Percentiles rank a stretch among this genome's conserved stretches.
Evolutionary conservation across 2,797 vertebrate genomes (phyloP).

Genomic region (Pangasius larnaudii): DNA sequence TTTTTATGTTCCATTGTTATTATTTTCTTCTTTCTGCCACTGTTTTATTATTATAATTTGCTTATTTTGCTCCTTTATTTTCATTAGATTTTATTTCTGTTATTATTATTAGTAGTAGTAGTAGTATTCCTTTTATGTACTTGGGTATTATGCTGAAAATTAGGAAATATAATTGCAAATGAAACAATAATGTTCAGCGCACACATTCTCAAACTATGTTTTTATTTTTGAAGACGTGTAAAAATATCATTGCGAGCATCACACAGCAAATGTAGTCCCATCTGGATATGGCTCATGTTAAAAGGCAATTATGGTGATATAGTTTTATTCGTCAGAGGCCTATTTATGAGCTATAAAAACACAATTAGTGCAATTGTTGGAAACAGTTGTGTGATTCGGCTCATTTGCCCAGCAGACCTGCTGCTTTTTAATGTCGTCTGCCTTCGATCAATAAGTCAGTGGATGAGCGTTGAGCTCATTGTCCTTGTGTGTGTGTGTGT

Average conservation of each 20-base stretch:
- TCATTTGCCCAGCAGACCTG: not conserved
- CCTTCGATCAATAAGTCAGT: slow-evolving; percentile 9
- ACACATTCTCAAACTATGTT: not conserved
- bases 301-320: not conserved
- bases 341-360: not conserved
- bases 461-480: not conserved
- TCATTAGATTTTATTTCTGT: not conserved
- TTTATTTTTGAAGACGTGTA: not conserved
- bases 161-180: not conserved
- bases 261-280: not conserved
- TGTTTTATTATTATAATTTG: not conserved
- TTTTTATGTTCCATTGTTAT: not conserved
- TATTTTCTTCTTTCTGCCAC: not conserved
- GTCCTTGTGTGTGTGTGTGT: not conserved
- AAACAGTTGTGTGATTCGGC: not conserved
- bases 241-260: not conserved
- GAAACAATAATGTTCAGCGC: not conserved
- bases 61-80: not conserved
- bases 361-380: slow-evolving; percentile 14
- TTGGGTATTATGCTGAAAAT: not conserved
- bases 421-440: slow-evolving; percentile 11
- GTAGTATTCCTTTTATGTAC: too few relatives aligned
- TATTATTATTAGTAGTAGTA: not conserved
- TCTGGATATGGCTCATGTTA: not conserved
- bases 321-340: not conserved